phyloP scores from a whole-genome alignment of 2,888 invertebrate species.

The Hypsopygia costalis region DNA sequence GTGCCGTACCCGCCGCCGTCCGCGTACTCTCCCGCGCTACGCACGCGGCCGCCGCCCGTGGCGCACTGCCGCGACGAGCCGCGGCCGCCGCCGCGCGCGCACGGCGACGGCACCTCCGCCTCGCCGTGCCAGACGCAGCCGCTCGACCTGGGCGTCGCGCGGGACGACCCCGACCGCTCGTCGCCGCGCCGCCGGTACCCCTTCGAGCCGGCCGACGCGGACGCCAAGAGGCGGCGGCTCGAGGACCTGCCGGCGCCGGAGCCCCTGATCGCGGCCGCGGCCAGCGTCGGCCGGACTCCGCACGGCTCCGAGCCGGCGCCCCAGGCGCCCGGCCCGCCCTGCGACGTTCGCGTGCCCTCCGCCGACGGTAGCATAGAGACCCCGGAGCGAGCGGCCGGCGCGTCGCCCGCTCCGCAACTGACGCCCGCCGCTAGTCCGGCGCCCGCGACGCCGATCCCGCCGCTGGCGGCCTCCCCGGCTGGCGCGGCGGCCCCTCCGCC shows the following conservation, averaged over 20 bases:
- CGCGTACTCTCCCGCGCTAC: conserved; percentile 53
- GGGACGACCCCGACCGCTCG: conserved; percentile 80
- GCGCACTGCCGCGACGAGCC: conserved; percentile 77
- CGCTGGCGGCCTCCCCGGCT: conserved; percentile 50
- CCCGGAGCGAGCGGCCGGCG: conserved; percentile 72
- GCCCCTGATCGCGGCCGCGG: conserved; percentile 86
- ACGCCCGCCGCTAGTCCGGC: conserved; percentile 65
- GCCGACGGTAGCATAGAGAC: conserved; percentile 82
- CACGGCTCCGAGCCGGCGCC: conserved; percentile 75
- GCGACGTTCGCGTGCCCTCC: conserved; percentile 80
- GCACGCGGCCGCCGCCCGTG: conserved; percentile 76
- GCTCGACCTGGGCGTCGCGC: conserved; percentile 86
- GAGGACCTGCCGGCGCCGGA: conserved; percentile 79
- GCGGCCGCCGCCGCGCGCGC: conserved; percentile 59
- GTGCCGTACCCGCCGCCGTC: conserved; percentile 69
- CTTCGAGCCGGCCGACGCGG: conserved; percentile 71
- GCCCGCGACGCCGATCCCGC: conserved; percentile 60
- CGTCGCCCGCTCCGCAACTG: conserved; percentile 59
- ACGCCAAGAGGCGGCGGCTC: conserved; percentile 83
- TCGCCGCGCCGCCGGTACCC: conserved; percentile 85
- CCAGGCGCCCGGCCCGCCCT: conserved; percentile 65
- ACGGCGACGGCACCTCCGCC: conserved; percentile 47
- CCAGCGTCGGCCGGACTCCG: conserved; percentile 85
- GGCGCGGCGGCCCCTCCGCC: conserved; percentile 52
- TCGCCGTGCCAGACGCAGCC: conserved; percentile 87